Conservation (phyloP, 1,140 invertebrate species). For the Meloidogyne floridensis region DNA sequence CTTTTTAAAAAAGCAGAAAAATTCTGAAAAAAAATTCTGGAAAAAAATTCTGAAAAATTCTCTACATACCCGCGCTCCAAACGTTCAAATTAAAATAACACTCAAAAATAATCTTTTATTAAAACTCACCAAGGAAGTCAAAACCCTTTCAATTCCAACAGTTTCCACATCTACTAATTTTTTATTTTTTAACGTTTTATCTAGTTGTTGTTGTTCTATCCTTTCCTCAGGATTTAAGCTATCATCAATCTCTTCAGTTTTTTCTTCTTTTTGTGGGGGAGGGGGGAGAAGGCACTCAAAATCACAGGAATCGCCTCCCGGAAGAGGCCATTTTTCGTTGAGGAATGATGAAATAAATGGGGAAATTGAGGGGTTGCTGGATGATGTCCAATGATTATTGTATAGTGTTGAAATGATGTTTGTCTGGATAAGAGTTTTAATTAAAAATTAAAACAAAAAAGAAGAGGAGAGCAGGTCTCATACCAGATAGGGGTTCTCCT, state of each 20-base stretch:
- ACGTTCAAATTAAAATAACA: too few relatives aligned
- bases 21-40: too few relatives aligned
- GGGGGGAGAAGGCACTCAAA: slow-evolving; percentile 46
- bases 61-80: too few relatives aligned
- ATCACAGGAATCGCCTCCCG: slow-evolving; percentile 59
- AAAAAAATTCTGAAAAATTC: not conserved
- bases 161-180: slow-evolving; percentile 31
- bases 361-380: not conserved
- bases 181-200: not conserved
- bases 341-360: not conserved
- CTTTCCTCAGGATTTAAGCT: not conserved
- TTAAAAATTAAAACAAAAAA: too few relatives aligned
- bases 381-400: not conserved
- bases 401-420: slow-evolving; percentile 1
- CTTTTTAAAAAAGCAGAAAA: too few relatives aligned
- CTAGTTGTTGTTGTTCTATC: too few relatives aligned
- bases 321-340: slow-evolving; percentile 37
- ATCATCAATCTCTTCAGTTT: not conserved
- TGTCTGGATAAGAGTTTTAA: slow-evolving; percentile 46
- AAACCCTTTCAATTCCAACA: slow-evolving; percentile 48
- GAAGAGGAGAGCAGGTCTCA: too few relatives aligned
- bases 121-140: slow-evolving; percentile 13
- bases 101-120: not conserved
- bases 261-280: not conserved
- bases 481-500: too few relatives aligned